Conservation (phyloP, 2,113 vertebrate genomes). For the Agapornis roseicollis region DNA sequence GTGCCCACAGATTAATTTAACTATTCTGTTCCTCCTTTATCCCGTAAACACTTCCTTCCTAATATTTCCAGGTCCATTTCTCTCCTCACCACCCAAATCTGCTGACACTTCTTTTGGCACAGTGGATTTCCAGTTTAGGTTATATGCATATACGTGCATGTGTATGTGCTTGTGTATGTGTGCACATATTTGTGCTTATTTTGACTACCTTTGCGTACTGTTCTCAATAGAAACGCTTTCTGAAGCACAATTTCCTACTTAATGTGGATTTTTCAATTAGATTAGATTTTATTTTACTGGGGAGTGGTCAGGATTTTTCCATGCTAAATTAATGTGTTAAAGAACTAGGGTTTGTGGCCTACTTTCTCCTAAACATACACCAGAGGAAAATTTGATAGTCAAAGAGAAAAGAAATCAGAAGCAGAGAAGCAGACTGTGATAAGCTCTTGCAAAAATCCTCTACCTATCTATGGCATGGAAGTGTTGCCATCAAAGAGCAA, state of each 20-base stretch:
- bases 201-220: conserved; percentile 16
- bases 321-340: background rate
- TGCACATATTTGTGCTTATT: conserved; percentile 12
- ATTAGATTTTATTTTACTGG: background rate
- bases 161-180: background rate
- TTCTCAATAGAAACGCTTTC: conserved; percentile 62
- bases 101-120: conserved; percentile 55
- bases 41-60: background rate
- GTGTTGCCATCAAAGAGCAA: background rate
- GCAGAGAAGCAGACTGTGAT: background rate
- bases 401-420: background rate
- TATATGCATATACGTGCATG: background rate
- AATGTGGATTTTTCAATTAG: background rate
- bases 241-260: conserved; percentile 3
- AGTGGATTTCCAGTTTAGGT: background rate
- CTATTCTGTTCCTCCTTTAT: background rate
- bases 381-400: background rate
- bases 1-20: background rate
- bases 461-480: background rate
- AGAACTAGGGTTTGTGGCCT: background rate
- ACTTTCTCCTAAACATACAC: background rate
- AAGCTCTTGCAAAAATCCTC: background rate
- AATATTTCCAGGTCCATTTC: conserved; percentile 22
- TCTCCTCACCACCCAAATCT: conserved; percentile 20
- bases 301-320: background rate